Percentiles rank a stretch among this genome's conserved stretches.
phyloP scores from a whole-genome alignment of 2,888 invertebrate genomes.

The Idaea biselata region DNA sequence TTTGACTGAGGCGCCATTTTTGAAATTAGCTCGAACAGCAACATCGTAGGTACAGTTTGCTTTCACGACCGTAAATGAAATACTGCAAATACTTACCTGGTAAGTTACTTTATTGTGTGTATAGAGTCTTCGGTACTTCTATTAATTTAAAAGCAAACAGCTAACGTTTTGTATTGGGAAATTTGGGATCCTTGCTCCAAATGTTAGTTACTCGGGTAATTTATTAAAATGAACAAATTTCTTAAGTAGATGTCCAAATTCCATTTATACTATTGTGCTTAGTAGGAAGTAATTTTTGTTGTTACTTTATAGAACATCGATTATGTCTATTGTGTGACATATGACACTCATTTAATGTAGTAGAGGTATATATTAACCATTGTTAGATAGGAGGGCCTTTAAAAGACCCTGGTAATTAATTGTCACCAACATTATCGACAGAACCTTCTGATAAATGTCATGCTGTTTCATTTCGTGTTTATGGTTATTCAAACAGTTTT shows the following conservation, averaged over 20 bases:
- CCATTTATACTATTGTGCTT: too few relatives aligned
- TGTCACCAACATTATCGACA: neutral
- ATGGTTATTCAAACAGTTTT: constrained; percentile 45
- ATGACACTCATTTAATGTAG: too few relatives aligned
- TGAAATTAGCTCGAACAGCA: neutral
- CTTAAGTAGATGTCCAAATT: too few relatives aligned
- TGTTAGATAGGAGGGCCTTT: neutral
- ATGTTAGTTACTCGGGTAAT: neutral
- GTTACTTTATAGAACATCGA: too few relatives aligned
- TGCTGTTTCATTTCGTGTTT: neutral
- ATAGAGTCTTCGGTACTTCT: neutral
- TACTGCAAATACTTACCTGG: neutral
- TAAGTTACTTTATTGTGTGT: neutral
- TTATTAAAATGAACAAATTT: too few relatives aligned
- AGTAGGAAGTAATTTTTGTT: too few relatives aligned
- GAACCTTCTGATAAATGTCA: neutral
- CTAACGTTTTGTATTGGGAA: neutral
- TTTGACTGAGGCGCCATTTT: neutral
- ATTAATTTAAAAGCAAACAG: neutral
- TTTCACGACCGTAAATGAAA: constrained; percentile 3
- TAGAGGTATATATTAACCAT: neutral
- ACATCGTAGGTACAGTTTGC: constrained; percentile 1
- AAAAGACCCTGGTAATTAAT: neutral
- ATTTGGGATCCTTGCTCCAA: neutral
- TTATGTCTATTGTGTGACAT: too few relatives aligned